A percentile compares a stretch with the other conserved stretches of the same genome.
Evolutionary conservation across 1,140 invertebrate species (phyloP).

Genomic region (Neuroterus valhalla): DNA sequence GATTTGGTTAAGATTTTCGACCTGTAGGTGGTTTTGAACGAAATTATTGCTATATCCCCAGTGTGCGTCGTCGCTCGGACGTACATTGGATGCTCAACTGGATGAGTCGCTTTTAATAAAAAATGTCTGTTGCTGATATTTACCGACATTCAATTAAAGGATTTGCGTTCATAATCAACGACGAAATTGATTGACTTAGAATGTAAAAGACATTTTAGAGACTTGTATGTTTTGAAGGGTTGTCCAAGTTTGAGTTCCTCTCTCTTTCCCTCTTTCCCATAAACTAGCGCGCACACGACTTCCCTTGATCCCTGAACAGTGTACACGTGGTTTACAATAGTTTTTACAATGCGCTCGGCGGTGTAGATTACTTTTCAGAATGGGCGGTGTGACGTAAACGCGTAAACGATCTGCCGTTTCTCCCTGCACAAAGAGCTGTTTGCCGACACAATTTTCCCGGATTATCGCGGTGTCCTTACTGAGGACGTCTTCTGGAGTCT

Average conservation of each 20-base stretch:
- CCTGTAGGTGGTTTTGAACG: too few relatives aligned
- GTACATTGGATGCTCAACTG: too few relatives aligned
- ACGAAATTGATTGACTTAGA: too few relatives aligned
- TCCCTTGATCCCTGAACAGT: neutral
- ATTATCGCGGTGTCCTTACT: slow-evolving; percentile 46
- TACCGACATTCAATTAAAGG: too few relatives aligned
- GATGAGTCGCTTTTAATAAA: too few relatives aligned
- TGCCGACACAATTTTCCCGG: slow-evolving; percentile 72
- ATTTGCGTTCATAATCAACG: too few relatives aligned
- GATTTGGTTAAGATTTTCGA: too few relatives aligned
- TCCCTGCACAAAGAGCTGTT: slow-evolving; percentile 68
- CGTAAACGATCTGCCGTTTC: slow-evolving; percentile 67
- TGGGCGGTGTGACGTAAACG: slow-evolving; percentile 73
- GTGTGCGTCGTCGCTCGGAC: too few relatives aligned
- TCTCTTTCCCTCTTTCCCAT: slow-evolving; percentile 19
- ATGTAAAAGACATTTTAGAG: too few relatives aligned
- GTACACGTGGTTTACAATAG: slow-evolving; percentile 1
- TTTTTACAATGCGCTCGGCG: slow-evolving; percentile 57
- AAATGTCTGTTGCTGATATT: too few relatives aligned
- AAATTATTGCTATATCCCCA: too few relatives aligned
- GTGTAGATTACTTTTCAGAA: slow-evolving; percentile 76
- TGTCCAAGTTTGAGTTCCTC: neutral
- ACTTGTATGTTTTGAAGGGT: neutral
- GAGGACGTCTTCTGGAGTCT: neutral
- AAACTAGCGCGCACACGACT: slow-evolving; percentile 32